These are phyloP conservation scores for Desmodus rotundus DNA, from an alignment of 2,113 vertebrate genomes.

Conservation along the genomic window DNA sequence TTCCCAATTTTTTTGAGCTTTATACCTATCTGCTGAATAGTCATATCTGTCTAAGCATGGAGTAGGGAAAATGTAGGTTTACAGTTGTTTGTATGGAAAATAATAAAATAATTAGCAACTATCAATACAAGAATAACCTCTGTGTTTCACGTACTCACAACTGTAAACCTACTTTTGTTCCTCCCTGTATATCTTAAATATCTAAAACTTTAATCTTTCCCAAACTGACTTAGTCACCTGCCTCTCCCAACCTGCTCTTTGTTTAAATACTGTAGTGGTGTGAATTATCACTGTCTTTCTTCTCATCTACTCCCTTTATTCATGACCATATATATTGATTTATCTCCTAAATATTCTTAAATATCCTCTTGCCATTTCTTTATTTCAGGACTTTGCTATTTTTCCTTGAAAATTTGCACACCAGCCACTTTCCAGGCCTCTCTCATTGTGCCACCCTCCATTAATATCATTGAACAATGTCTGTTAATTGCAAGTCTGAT, in stretches of 20 bases:
- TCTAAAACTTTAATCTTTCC: background rate
- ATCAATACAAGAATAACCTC: background rate
- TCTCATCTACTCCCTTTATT: background rate
- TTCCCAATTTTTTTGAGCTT: background rate
- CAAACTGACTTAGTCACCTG: background rate
- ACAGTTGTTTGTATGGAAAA: background rate
- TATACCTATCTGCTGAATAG: background rate
- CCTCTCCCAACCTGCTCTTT: background rate
- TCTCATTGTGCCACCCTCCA: background rate
- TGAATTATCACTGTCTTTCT: background rate
- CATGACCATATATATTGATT: background rate
- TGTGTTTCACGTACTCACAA: background rate
- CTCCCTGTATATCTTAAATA: background rate
- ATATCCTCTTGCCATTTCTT: background rate
- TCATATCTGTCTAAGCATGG: background rate
- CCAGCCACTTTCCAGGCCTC: background rate
- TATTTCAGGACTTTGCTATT: background rate
- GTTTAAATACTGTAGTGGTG: background rate
- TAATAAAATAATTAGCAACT: background rate
- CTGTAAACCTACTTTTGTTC: background rate
- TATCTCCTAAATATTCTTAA: background rate
- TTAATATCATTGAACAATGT: background rate
- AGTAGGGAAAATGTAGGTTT: background rate
- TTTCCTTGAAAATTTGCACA: background rate
- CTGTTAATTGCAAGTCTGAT: background rate